phyloP scores from a whole-genome alignment of 2,113 vertebrate genomes.

The Rhizomys pruinosus region DNA sequence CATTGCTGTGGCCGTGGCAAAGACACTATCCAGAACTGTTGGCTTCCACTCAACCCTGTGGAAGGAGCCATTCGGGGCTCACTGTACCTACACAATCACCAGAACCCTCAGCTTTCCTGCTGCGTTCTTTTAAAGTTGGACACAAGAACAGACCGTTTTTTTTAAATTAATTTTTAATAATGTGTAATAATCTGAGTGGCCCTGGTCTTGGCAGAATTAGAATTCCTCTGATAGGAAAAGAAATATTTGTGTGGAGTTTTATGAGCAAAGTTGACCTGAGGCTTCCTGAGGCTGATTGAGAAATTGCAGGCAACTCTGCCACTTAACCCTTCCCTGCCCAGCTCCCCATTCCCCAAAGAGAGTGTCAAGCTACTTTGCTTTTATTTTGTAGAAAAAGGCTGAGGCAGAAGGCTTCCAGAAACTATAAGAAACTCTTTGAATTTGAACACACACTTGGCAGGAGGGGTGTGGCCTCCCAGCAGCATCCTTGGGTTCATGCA shows the following conservation, averaged over 20 bases:
- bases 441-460: neutral
- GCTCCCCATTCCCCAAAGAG: neutral
- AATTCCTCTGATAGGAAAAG: conserved; percentile 89
- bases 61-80: conserved; percentile 45
- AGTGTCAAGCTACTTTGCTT: neutral
- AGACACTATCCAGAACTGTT: neutral
- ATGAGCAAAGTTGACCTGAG: conserved; percentile 92
- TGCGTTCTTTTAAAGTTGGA: conserved; percentile 57
- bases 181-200: conserved; percentile 91
- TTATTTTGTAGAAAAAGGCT: conserved; percentile 61
- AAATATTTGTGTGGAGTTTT: conserved; percentile 91
- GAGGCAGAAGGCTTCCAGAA: neutral
- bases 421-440: conserved; percentile 17
- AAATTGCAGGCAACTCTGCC: conserved; percentile 84
- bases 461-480: neutral
- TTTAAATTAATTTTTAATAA: conserved; percentile 93
- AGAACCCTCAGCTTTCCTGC: neutral
- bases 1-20: fast-evolving
- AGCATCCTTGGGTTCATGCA: neutral
- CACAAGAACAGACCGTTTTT: conserved; percentile 82
- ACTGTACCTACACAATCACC: conserved; percentile 44
- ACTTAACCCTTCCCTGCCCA: conserved; percentile 85
- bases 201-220: conserved; percentile 88
- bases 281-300: conserved; percentile 89
- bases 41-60: neutral